phyloP scores from a whole-genome alignment of 2,797 vertebrate species.

The Acanthurus leucopareius region DNA sequence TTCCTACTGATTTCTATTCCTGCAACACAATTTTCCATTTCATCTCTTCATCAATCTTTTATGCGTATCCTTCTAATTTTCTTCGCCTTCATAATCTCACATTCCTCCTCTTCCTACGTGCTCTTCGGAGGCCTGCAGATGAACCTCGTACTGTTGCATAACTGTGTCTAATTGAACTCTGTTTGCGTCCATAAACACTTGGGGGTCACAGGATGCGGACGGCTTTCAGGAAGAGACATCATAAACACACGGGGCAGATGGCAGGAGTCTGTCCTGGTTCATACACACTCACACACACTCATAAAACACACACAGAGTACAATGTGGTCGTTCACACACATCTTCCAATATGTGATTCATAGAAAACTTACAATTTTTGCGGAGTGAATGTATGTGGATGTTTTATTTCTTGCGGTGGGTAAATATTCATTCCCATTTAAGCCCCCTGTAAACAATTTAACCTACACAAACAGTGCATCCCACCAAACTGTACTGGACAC shows the following conservation, averaged over 20 bases:
- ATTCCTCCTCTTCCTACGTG: background rate
- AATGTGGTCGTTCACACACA: slow-evolving; percentile 3
- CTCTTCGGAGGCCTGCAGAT: slow-evolving; percentile 35
- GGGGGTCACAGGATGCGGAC: slow-evolving; percentile 61
- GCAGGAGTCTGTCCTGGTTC: slow-evolving; percentile 26
- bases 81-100: background rate
- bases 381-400: slow-evolving; percentile 10
- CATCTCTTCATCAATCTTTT: slow-evolving; percentile 8
- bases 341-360: slow-evolving; percentile 13
- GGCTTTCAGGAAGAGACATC: slow-evolving; percentile 59
- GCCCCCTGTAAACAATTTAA: slow-evolving; percentile 19
- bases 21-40: background rate
- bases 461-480: slow-evolving; percentile 38
- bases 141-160: slow-evolving; percentile 61
- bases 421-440: slow-evolving; percentile 41
- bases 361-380: background rate
- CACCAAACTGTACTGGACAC: slow-evolving; percentile 36
- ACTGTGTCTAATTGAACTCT: slow-evolving; percentile 53
- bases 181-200: slow-evolving; percentile 68
- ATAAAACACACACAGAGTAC: background rate
- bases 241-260: slow-evolving; percentile 60
- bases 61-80: background rate
- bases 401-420: slow-evolving; percentile 23
- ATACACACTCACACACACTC: slow-evolving; percentile 2
- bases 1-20: slow-evolving; percentile 7